These are phyloP conservation scores for Trididemnum clinides DNA, from an alignment of 23 tunicate genomes.

Conservation along the genomic window DNA sequence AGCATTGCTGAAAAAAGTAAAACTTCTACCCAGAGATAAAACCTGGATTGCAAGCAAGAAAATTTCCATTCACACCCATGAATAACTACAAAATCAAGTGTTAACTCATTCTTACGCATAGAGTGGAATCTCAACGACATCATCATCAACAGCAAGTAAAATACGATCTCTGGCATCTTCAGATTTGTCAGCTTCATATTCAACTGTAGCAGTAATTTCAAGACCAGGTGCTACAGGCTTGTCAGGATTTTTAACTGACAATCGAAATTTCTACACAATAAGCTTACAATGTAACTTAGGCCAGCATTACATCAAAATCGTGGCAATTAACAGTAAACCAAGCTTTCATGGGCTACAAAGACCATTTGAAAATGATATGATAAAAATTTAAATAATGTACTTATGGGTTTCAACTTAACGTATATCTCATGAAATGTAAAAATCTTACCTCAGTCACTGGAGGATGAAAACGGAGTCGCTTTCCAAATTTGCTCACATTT, in stretches of 20 bases:
- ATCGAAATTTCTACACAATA: conserved; percentile 67
- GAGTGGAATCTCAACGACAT: conserved; percentile 82
- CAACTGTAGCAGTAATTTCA: conserved; percentile 62
- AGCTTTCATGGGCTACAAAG: background rate
- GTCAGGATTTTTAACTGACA: conserved; percentile 69
- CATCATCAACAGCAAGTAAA: conserved; percentile 73
- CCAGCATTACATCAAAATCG: no score
- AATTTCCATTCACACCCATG: no score
- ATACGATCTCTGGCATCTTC: conserved; percentile 87
- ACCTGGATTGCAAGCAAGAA: no score
- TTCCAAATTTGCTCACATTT: conserved; percentile 80
- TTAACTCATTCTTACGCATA: conserved; percentile 76
- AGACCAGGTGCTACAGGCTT: conserved; percentile 87
- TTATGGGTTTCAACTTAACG: no score
- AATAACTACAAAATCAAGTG: background rate
- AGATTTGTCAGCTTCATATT: conserved; percentile 52
- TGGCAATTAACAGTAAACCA: no score
- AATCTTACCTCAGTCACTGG: conserved; percentile 88
- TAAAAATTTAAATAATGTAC: no score
- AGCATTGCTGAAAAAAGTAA: no score
- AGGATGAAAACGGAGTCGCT: conserved; percentile 79
- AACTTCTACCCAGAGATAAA: no score
- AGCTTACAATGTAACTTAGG: background rate
- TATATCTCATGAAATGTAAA: no score
- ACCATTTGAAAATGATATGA: background rate